These are phyloP conservation scores for Cyanoramphus novaezelandiae DNA, from an alignment of 2,113 vertebrate species.

Conservation along the genomic window DNA sequence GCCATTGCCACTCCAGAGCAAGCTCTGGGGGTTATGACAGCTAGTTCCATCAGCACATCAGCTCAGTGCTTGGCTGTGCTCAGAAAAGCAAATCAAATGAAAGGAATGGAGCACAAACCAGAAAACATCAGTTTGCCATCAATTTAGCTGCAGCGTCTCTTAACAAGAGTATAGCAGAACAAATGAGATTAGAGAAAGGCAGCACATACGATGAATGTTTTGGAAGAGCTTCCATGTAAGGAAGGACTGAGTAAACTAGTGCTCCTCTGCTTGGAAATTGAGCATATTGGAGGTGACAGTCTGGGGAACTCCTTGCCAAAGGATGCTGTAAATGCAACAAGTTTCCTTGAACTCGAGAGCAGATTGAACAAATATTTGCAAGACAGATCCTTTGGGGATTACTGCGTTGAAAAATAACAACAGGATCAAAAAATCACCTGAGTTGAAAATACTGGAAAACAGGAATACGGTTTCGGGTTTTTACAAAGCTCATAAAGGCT, in stretches of 20 bases:
- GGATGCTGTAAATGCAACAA: not conserved
- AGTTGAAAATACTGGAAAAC: not conserved
- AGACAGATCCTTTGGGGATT: not conserved
- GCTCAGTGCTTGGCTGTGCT: not conserved
- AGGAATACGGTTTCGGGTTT: not conserved
- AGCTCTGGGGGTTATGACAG: not conserved
- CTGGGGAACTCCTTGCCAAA: not conserved
- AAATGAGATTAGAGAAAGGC: not conserved
- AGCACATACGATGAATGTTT: not conserved
- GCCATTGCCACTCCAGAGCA: not conserved
- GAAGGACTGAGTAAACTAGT: not conserved
- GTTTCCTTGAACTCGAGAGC: not conserved
- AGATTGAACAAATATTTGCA: not conserved
- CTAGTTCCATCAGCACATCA: not conserved
- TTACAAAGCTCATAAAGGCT: not conserved
- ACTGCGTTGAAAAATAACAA: not conserved
- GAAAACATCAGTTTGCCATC: not conserved
- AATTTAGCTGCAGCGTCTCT: not conserved
- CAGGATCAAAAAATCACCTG: not conserved
- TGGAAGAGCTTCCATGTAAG: not conserved
- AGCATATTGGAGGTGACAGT: not conserved
- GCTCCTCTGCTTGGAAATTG: not conserved
- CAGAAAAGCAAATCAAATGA: not conserved
- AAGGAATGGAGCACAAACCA: not conserved
- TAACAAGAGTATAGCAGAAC: not conserved